A percentile compares a stretch with the other conserved stretches of the same genome.
Conservation (phyloP, 2,797 vertebrate genomes). For the Jordanella pulchra region DNA sequence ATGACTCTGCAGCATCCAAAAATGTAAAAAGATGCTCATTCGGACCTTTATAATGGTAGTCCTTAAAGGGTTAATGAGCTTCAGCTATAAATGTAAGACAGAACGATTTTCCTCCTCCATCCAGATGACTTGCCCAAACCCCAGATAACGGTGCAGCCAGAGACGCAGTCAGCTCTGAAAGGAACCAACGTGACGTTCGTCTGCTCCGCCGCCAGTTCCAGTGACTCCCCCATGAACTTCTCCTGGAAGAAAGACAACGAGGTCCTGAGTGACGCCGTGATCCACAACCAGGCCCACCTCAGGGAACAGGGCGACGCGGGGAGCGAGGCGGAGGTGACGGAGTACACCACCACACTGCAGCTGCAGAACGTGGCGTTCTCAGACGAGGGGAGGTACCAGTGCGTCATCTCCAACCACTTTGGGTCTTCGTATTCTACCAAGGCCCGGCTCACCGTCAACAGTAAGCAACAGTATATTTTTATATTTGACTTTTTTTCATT, state of each 20-base stretch:
- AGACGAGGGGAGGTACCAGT: constrained; percentile 95
- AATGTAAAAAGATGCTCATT: too few relatives aligned
- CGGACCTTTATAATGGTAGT: too few relatives aligned
- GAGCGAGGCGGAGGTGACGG: constrained; percentile 82
- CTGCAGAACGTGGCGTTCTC: constrained; percentile 88
- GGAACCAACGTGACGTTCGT: constrained; percentile 92
- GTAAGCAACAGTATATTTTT: constrained; percentile 84
- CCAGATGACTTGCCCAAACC: constrained; percentile 98
- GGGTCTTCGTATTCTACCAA: constrained; percentile 96
- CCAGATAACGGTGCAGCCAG: constrained; percentile 95
- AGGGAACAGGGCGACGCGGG: constrained; percentile 76
- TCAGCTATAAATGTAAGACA: too few relatives aligned
- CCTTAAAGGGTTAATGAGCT: too few relatives aligned
- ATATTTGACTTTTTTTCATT: too few relatives aligned
- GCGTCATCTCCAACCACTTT: constrained; percentile 98
- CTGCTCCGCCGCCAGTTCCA: constrained; percentile 96
- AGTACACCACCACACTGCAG: constrained; percentile 92
- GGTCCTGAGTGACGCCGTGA: constrained; percentile 87
- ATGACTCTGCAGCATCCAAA: too few relatives aligned
- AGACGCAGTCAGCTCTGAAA: constrained; percentile 93
- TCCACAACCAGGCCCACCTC: constrained; percentile 93
- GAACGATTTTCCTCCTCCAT: background rate
- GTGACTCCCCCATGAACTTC: constrained; percentile 97
- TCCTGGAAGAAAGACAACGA: constrained; percentile 99
- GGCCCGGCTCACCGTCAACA: constrained; percentile 96